A percentile compares a stretch with the other conserved stretches of the same genome.
These are phyloP conservation scores for Stichodactyla helianthus DNA, from an alignment of 64 coral and sea anemone species.

Conservation along the genomic window DNA sequence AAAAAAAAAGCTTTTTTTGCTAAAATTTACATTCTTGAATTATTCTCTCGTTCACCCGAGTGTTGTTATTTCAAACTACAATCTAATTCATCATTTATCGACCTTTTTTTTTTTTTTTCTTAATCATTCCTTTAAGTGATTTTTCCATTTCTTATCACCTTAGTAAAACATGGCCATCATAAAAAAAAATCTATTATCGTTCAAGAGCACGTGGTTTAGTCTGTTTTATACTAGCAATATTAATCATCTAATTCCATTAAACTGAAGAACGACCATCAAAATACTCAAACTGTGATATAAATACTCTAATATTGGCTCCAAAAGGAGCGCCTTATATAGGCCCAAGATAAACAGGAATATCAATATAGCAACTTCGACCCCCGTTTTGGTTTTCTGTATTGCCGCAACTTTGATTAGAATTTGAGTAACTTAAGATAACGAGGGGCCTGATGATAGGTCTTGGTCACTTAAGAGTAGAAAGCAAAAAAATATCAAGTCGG, in stretches of 20 bases:
- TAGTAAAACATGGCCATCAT: background rate
- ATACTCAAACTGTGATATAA: background rate
- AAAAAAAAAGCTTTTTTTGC: no score
- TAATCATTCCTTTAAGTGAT: background rate
- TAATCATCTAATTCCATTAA: background rate
- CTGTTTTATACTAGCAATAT: background rate
- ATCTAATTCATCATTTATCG: background rate
- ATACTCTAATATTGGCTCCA: background rate
- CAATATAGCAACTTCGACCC: background rate
- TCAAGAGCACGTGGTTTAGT: background rate
- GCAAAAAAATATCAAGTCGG: no score
- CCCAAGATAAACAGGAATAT: background rate
- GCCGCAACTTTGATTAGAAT: background rate
- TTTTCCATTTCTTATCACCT: background rate
- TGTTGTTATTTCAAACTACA: no score
- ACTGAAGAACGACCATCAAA: background rate
- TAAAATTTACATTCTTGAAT: no score
- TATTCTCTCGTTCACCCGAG: no score
- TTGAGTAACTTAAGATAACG: no score
- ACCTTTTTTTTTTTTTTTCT: background rate
- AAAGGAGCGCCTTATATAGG: background rate
- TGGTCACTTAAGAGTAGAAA: no score
- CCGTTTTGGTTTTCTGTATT: background rate
- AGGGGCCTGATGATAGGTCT: no score
- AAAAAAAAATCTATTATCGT: background rate